Base-by-base conservation (phyloP, 2,888 invertebrate species). In the Bombyx huttoni region DNA sequence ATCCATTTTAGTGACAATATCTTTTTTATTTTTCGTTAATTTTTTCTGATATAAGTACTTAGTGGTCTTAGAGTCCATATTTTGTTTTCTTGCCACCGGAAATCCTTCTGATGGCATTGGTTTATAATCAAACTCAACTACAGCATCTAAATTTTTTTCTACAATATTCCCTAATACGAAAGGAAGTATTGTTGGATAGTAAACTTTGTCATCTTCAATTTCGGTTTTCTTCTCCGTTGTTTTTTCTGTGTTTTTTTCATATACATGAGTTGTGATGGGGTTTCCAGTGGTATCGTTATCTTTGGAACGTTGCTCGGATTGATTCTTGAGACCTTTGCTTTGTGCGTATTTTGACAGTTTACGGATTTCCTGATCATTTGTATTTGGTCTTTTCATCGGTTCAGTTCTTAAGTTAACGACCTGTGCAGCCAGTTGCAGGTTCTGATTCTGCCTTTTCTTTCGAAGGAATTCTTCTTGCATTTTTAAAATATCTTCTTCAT, bases 391-490 rank as follows among this genome's bases (percentile, higher is more conserved):
- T 60, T 81, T 81, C 8, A 66, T 64, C 8, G 72, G 62, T 55
- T 73, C 71, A n/a, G 62, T 67, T 1, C 78, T 75, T 58, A 87
- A 59, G 75, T 90, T 83, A 55, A 90, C 78, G 12, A 92, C 87
- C 66, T 90, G 90, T 0, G 93, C 94, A 0, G 94, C 90, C 3
- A 93, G 91, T 54, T 90, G 83, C 51, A 91, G 75, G 49, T 81
- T 80, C 34, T 89, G 85, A 60, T 90, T 90, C 55, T 89, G 88
- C 9, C 73, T 68, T 56, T 89, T 90, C 58, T 91, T 87, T 47
- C 73, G 82, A 14, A 92, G 71, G 69, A 93, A 95, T 58, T 93
- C 92, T 62, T 92, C 90, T 70, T 95, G 94, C 90, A 94, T 91
- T 53, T 89, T 90, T 14, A 95, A 80, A 46, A 95, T 88, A 67